Evolutionary conservation across 2,797 vertebrate species (phyloP).

Genomic region (Mycteria americana): DNA sequence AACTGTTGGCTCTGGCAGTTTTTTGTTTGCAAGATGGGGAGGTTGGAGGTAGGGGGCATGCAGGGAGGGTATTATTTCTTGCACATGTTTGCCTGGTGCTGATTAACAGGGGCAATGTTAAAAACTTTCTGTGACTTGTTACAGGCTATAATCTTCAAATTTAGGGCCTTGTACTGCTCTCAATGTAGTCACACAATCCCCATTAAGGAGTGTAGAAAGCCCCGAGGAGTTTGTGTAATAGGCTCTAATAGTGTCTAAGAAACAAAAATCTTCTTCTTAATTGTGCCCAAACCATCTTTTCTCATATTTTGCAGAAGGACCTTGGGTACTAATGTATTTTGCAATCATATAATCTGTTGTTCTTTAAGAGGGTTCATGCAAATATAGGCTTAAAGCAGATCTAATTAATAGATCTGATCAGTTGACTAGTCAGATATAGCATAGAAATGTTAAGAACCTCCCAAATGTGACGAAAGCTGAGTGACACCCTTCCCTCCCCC

Average conservation of each 20-base stretch:
- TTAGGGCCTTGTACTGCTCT: background rate
- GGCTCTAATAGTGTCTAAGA: background rate
- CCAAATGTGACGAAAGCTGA: background rate
- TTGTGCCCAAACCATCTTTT: background rate
- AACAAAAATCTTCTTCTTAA: background rate
- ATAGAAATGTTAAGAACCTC: background rate
- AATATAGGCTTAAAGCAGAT: background rate
- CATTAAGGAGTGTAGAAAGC: background rate
- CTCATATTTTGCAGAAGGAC: background rate
- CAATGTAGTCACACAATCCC: background rate
- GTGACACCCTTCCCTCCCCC: background rate
- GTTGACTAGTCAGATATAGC: background rate
- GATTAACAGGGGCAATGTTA: background rate
- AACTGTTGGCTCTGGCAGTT: background rate
- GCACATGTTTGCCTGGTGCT: conserved; percentile 26
- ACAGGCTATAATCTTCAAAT: conserved; percentile 13
- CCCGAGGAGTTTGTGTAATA: background rate
- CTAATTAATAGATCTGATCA: background rate
- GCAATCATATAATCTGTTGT: background rate
- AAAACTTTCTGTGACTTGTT: conserved; percentile 28
- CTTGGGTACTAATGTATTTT: background rate
- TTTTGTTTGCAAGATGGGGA: conserved; percentile 23
- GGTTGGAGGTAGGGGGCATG: background rate
- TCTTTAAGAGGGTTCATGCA: background rate
- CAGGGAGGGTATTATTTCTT: background rate